These are phyloP conservation scores for Hylaea fasciaria DNA, from an alignment of 2,888 invertebrate genomes.

Conservation along the genomic window DNA sequence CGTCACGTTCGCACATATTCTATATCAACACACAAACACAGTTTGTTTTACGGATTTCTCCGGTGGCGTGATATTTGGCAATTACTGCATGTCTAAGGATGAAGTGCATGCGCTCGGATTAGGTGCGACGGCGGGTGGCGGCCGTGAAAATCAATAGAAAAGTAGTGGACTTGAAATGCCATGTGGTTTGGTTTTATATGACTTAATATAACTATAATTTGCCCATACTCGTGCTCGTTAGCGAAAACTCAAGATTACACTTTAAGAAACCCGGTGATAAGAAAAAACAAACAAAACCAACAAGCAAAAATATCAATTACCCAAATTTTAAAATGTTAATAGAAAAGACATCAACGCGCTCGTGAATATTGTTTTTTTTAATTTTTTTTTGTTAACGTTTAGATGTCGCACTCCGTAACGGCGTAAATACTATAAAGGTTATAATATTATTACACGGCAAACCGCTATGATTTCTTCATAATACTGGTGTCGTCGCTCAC, in stretches of 20 bases:
- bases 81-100: slow-evolving; percentile 7
- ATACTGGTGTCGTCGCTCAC: slow-evolving; percentile 14
- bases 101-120: background rate
- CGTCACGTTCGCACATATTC: too few relatives aligned
- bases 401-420: slow-evolving; percentile 4
- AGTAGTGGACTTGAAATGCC: too few relatives aligned
- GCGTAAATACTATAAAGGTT: slow-evolving; percentile 17
- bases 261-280: too few relatives aligned
- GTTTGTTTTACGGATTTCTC: slow-evolving; percentile 13
- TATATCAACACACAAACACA: too few relatives aligned
- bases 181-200: too few relatives aligned
- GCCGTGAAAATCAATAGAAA: background rate
- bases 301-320: background rate
- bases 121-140: slow-evolving; percentile 3
- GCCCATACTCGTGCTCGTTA: too few relatives aligned
- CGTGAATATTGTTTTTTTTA: background rate
- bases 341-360: background rate
- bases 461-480: slow-evolving; percentile 33
- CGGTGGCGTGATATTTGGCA: slow-evolving; percentile 25
- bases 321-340: background rate
- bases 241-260: too few relatives aligned
- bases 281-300: too few relatives aligned
- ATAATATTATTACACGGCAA: slow-evolving; percentile 27
- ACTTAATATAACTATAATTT: too few relatives aligned
- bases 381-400: too few relatives aligned